Conservation (phyloP, 2,888 invertebrate genomes). For the Amorpha juglandis region DNA sequence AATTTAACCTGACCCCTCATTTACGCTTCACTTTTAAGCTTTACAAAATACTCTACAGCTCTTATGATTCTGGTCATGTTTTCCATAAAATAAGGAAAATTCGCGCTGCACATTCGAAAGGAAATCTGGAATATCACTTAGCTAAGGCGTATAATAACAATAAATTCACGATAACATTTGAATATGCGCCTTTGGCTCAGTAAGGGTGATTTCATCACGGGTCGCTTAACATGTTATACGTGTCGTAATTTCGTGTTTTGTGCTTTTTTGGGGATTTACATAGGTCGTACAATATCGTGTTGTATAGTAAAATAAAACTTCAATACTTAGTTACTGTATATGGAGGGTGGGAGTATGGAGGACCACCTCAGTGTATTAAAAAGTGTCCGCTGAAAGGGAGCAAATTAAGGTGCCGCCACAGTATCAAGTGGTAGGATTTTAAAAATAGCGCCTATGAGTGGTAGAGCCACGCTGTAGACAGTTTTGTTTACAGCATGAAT, state of each 20-base stretch:
- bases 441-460: too few relatives aligned
- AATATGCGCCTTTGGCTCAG: slow-evolving; percentile 64
- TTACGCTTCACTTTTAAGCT: slow-evolving; percentile 29
- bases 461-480: too few relatives aligned
- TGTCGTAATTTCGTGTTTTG: slow-evolving; percentile 48
- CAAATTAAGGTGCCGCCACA: too few relatives aligned
- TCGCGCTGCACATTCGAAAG: slow-evolving; percentile 64
- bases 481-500: too few relatives aligned
- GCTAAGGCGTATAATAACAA: slow-evolving; percentile 74
- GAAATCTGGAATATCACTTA: slow-evolving; percentile 81
- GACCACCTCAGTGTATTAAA: too few relatives aligned
- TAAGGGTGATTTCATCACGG: slow-evolving; percentile 68
- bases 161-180: slow-evolving; percentile 78
- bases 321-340: too few relatives aligned
- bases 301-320: too few relatives aligned
- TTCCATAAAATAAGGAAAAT: slow-evolving; percentile 61
- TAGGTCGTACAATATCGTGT: too few relatives aligned
- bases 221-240: slow-evolving; percentile 69
- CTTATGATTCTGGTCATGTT: slow-evolving; percentile 44
- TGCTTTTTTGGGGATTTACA: slow-evolving; percentile 40
- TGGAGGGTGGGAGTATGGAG: too few relatives aligned
- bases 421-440: too few relatives aligned
- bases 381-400: too few relatives aligned
- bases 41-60: slow-evolving; percentile 37
- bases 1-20: slow-evolving; percentile 42